Evolutionary conservation across 2,888 invertebrate species (phyloP), one percentile per base, ranked within the genome.

Genomic region (Cyrtodaria siliqua): DNA sequence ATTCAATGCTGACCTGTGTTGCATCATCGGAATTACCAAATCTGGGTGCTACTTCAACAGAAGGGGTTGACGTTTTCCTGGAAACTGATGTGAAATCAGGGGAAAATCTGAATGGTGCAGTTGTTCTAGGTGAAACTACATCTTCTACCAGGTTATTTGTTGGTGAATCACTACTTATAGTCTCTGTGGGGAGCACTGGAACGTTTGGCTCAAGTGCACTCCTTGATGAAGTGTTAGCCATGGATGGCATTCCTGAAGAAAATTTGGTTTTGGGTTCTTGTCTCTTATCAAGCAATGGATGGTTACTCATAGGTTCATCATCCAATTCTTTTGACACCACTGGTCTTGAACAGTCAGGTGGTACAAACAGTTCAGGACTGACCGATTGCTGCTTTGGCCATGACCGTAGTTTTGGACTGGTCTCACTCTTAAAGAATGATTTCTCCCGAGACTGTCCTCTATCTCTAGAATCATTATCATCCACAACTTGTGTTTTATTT

Each of bases 1-100:
- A 84, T 38, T 84, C 86, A 24, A 86, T 77, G 49, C 84, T 78
- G 16, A 75, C 66, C 53, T 81, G 81, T 16, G 78, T 78, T 23
- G 69, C 55, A 70, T 81, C 81, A 78, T 81, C 81, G 26, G 67
- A 67, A 24, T 60, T 42, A 16, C 66, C 57, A 73, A 76, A 67
- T 40, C 24, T 38, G 53, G 73, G 61, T 33, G 66, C 49, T 53
- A 16, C 33, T 52, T 33, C 3, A 24, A 29, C 14, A 33, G 33
- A 33, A 8, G 33, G 4, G 4, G 33, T 4, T 8, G 33, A 33
- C 4, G 4, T 33, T 33, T 33, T 12, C 4, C 33, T 33, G 6
- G 47, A 6, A 16, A 4, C 47, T 47, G 23, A 4, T 6, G 20
- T 3, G 0, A 33, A 59, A 8, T 2, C 16, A 2, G 40, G 20